These are phyloP conservation scores for Amaurobius ferox DNA, from an alignment of 2,888 invertebrate genomes.

Conservation along the genomic window DNA sequence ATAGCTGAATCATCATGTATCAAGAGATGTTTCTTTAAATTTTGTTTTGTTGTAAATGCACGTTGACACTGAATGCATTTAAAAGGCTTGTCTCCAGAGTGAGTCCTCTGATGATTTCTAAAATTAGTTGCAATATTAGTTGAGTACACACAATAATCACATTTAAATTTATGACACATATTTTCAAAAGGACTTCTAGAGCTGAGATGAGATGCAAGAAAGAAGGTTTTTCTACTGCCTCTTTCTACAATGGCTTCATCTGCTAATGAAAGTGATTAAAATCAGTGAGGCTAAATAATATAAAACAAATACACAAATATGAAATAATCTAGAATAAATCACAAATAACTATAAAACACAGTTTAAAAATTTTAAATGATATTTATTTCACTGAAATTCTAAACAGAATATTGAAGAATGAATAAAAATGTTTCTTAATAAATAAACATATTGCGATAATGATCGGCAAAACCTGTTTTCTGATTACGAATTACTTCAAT, in stretches of 20 bases:
- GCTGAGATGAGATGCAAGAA: not conserved
- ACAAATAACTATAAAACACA: too few species aligned
- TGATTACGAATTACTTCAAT: too few species aligned
- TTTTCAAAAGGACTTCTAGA: not conserved
- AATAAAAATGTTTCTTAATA: too few species aligned
- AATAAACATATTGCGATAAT: too few species aligned
- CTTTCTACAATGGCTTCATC: not conserved
- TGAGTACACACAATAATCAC: slow-evolving; percentile 31
- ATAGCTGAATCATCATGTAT: not conserved
- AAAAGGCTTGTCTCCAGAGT: slow-evolving; percentile 48
- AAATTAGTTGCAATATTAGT: slow-evolving; percentile 55
- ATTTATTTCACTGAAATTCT: too few species aligned
- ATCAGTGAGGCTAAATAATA: too few species aligned
- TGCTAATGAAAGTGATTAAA: not conserved
- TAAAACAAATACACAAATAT: too few species aligned
- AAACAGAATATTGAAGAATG: too few species aligned
- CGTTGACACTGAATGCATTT: slow-evolving; percentile 23
- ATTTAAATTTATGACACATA: slow-evolving; percentile 10
- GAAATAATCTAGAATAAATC: too few species aligned
- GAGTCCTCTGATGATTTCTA: slow-evolving; percentile 28
- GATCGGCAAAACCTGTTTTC: too few species aligned
- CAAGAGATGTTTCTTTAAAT: slow-evolving; percentile 27
- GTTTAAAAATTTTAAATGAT: too few species aligned
- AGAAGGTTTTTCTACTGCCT: not conserved
- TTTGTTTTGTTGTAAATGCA: slow-evolving; percentile 46